Conservation (phyloP, 2,113 vertebrate genomes). For the Perccottus glenii region DNA sequence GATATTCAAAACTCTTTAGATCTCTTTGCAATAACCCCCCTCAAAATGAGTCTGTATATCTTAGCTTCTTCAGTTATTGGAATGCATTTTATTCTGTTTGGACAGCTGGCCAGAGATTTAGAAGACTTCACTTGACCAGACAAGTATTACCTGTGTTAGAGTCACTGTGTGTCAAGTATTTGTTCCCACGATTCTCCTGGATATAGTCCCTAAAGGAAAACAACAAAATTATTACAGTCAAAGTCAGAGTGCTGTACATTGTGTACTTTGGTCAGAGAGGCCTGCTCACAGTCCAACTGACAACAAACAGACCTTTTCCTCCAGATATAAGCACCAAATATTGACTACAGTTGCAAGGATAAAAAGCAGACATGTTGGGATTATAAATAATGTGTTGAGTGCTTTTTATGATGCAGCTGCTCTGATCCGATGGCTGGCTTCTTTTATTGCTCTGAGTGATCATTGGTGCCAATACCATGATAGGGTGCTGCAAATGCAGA, state of each 20-base stretch:
- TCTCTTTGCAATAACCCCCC: constrained; percentile 23
- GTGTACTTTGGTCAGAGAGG: constrained; percentile 30
- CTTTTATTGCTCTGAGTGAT: no score
- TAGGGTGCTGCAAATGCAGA: no score
- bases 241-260: constrained; percentile 40
- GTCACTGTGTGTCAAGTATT: constrained; percentile 40
- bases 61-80: constrained; percentile 53
- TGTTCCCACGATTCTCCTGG: constrained; percentile 34
- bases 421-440: no score
- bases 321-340: not conserved
- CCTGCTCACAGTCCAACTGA: constrained; percentile 20
- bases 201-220: constrained; percentile 53
- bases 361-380: not conserved
- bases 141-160: constrained; percentile 48
- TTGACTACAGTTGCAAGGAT: not conserved
- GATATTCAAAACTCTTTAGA: constrained; percentile 38
- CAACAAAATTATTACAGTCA: constrained; percentile 57
- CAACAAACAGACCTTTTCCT: not conserved
- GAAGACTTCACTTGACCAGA: constrained; percentile 56
- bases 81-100: constrained; percentile 60
- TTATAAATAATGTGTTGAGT: not conserved
- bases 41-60: constrained; percentile 48
- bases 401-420: not conserved
- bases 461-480: no score
- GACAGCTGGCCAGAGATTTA: constrained; percentile 63